Conservation (phyloP, 2,888 invertebrate genomes). For the Polydrusus cervinus region DNA sequence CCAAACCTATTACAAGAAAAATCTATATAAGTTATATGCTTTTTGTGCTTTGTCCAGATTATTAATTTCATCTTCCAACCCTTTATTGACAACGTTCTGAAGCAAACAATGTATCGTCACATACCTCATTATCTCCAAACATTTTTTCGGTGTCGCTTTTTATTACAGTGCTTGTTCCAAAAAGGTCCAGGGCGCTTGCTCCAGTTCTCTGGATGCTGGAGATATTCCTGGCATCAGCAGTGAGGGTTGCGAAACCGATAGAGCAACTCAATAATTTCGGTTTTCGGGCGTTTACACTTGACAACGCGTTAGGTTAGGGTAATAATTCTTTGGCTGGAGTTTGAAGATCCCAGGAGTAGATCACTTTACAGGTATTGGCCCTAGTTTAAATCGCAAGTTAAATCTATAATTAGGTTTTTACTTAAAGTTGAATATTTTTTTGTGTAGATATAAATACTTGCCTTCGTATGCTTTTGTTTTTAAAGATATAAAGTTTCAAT, state of each 20-base stretch:
- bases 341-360: background rate
- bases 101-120: constrained; percentile 33
- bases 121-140: constrained; percentile 35
- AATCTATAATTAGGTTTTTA: too few species aligned
- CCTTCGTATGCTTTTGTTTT: too few species aligned
- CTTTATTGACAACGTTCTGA: constrained; percentile 17
- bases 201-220: constrained; percentile 47
- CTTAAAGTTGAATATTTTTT: too few species aligned
- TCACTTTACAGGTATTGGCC: constrained; percentile 5
- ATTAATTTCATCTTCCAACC: constrained; percentile 6
- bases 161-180: constrained; percentile 23
- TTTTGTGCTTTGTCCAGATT: background rate
- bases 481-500: too few species aligned
- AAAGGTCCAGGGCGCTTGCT: constrained; percentile 45
- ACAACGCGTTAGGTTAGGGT: constrained; percentile 32
- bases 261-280: constrained; percentile 57
- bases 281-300: constrained; percentile 13
- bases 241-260: constrained; percentile 66
- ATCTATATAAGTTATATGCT: background rate
- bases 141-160: constrained; percentile 37
- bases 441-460: too few species aligned
- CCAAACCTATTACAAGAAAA: background rate
- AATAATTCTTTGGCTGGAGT: constrained; percentile 5
- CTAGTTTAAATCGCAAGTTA: background rate
- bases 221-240: constrained; percentile 62